These are phyloP conservation scores for Poicephalus meyeri DNA, from an alignment of 2,113 vertebrate genomes.

Conservation along the genomic window DNA sequence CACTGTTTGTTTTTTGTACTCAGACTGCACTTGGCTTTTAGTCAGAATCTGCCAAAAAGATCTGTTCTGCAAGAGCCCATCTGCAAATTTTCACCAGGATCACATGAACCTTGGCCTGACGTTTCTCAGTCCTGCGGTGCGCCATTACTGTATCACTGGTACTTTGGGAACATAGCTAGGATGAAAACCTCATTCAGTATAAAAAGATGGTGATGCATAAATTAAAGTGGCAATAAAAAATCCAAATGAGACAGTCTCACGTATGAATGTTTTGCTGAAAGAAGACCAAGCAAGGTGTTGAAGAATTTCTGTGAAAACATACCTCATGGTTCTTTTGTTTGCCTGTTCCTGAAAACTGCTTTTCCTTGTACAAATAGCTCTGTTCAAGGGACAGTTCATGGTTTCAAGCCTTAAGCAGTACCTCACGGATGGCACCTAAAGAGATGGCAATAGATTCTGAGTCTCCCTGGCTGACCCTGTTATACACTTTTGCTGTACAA, in stretches of 20 bases:
- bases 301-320: background rate
- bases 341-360: background rate
- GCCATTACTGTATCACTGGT: background rate
- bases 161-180: background rate
- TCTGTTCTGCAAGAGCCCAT: background rate
- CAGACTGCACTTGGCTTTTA: background rate
- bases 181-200: background rate
- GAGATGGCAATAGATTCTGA: background rate
- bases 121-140: background rate
- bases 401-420: background rate
- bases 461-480: background rate
- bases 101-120: accelerated
- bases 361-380: background rate
- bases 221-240: background rate
- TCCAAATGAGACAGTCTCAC: too few relatives aligned
- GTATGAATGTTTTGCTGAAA: background rate
- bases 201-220: background rate
- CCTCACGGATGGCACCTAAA: background rate
- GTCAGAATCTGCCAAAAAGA: background rate
- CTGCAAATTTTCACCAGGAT: background rate
- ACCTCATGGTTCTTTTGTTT: background rate
- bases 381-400: background rate
- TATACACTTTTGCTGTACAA: background rate
- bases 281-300: background rate
- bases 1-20: background rate